Conservation (phyloP, 2,797 vertebrate species). For the Muscicapa striata region DNA sequence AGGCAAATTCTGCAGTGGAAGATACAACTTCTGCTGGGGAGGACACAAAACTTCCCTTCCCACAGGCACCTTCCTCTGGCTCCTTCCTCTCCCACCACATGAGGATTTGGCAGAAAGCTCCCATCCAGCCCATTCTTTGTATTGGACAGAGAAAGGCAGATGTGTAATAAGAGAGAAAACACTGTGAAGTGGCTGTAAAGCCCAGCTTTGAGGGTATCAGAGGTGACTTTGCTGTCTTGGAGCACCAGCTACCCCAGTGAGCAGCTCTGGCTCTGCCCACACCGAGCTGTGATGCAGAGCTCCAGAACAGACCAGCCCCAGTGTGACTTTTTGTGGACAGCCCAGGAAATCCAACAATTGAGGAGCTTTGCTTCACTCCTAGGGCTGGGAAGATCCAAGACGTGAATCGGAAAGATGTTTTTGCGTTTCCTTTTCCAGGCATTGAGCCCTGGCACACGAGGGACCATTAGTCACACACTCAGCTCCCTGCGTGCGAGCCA, state of each 20-base stretch:
- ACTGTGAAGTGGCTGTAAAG: background rate
- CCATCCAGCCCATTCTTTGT: background rate
- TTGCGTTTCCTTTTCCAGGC: constrained; percentile 37
- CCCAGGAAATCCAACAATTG: constrained; percentile 4
- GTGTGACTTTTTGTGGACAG: background rate
- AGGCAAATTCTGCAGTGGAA: background rate
- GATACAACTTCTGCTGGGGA: background rate
- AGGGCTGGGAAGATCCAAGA: background rate
- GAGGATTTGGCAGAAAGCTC: background rate
- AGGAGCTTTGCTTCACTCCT: background rate
- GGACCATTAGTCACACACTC: background rate
- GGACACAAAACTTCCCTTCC: background rate
- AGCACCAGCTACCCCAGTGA: background rate
- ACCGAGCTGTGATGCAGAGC: background rate
- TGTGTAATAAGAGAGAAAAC: background rate
- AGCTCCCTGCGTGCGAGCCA: background rate
- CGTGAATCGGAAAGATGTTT: background rate
- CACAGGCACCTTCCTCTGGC: background rate
- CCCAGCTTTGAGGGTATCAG: background rate
- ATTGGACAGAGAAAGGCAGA: accelerated
- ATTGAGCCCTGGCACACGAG: background rate
- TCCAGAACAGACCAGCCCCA: background rate
- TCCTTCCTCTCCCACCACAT: background rate
- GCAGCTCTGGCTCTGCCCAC: background rate
- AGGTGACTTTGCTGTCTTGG: background rate